These are phyloP conservation scores for Rousettus leschenaultii DNA, from an alignment of 2,113 vertebrate species.

Conservation along the genomic window DNA sequence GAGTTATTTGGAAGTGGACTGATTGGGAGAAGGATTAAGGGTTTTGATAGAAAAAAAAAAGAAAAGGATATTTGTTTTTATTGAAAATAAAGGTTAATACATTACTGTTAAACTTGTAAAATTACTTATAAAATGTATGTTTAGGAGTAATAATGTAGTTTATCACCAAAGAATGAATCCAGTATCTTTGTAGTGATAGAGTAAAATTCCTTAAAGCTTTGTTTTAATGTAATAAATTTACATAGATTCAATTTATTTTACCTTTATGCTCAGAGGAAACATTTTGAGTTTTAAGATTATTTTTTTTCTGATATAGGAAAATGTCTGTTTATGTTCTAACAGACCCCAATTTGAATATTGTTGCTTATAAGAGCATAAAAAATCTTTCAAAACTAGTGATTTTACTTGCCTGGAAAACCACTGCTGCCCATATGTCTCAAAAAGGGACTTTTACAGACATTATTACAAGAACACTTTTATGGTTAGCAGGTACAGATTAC, in stretches of 20 bases:
- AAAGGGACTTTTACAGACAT: background rate
- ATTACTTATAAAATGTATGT: background rate
- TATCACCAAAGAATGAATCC: background rate
- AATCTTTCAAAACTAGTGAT: background rate
- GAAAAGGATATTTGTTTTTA: background rate
- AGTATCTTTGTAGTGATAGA: background rate
- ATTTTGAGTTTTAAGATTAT: background rate
- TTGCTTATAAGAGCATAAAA: background rate
- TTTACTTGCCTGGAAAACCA: background rate
- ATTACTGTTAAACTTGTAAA: background rate
- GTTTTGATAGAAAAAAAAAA: background rate
- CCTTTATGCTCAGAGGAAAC: background rate
- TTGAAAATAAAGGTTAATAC: background rate
- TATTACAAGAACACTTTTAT: background rate
- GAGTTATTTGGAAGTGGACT: background rate
- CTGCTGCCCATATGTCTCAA: background rate
- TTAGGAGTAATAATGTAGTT: background rate
- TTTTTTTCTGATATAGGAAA: background rate
- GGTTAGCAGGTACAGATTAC: background rate
- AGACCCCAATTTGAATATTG: background rate
- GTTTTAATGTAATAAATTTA: background rate
- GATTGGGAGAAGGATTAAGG: background rate
- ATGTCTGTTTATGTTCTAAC: background rate
- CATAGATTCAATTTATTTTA: background rate
- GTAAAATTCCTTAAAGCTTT: background rate